Evolutionary conservation across 2,888 invertebrate genomes (phyloP), one percentile per base, ranked within the genome.

Genomic region (Scaptomyza polygonia): DNA sequence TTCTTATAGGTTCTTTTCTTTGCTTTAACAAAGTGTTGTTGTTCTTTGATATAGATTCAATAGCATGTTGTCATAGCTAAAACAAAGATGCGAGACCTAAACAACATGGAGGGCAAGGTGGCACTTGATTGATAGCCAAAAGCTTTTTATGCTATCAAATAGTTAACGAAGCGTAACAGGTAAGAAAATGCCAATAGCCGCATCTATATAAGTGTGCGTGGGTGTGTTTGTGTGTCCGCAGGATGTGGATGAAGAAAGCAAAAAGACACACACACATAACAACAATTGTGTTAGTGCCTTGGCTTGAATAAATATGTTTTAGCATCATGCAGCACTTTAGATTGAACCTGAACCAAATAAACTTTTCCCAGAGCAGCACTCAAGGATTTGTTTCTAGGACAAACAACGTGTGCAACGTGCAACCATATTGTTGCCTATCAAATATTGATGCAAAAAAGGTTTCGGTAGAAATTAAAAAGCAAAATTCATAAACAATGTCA

Each of bases 111-210:
- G 30, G 65, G 54, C 4, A 5, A 8, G 7, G 18, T 6, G n/a
- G 65, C 73, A 69, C 66, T 80, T 85, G 85, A 86, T 86, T 88
- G 88, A 86, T 86, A 67, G 78, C 86, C 79, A 67, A 77, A 83
- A 79, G 88, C 81, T 74, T 75, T 77, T 77, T 77, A 67, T 72
- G 58, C 69, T 58, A 77, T 56, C 73, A 77, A 71, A 79, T 81
- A 86, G 83, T 76, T 86, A 81, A 81, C 86, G 81, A 86, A 81
- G 86, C 77, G 86, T 86, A 86, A 81, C 81, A 81, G 83, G 86
- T 81, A 74, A 56, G 58, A 64, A 59, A 65, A 56, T 61, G 58
- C 68, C 57, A 61, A 7, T 61, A 67, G 67, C 27, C 56, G 14
- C 47, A 55, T 16, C 12, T 51, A 7, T 11, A 6, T 5, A 6